A percentile compares a stretch with the other conserved stretches of the same genome.
These are phyloP conservation scores for Echinometra lucunter DNA, from an alignment of 53 echinoderm and acorn worm species.

Conservation along the genomic window DNA sequence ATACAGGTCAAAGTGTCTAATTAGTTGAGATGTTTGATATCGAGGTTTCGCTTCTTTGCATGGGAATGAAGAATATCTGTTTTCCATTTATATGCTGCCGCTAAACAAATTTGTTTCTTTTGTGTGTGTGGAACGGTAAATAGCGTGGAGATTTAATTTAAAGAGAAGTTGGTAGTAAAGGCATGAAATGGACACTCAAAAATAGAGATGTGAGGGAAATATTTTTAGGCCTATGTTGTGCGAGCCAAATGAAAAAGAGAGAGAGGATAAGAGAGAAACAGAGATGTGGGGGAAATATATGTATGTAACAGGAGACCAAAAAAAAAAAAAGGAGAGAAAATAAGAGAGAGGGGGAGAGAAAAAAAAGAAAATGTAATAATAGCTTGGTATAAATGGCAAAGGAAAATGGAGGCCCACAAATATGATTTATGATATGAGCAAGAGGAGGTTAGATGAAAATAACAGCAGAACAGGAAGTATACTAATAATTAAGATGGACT, in stretches of 20 bases:
- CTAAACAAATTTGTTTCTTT: conserved; percentile 24
- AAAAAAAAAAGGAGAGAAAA: neutral
- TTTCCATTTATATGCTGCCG: conserved; percentile 11
- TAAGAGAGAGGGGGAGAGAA: neutral
- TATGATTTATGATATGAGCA: neutral
- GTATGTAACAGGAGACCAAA: neutral
- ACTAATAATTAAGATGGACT: neutral
- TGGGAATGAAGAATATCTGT: neutral
- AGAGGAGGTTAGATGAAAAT: neutral
- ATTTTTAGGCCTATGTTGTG: too few species aligned
- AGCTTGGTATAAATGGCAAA: neutral
- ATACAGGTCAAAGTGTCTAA: neutral
- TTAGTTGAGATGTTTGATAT: conserved; percentile 10
- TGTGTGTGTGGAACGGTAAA: neutral
- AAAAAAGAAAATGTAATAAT: neutral
- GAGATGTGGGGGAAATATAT: neutral
- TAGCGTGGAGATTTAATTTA: conserved; percentile 7
- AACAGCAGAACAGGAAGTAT: neutral
- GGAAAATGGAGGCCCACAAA: neutral
- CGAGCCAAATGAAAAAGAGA: neutral
- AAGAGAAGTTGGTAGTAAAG: neutral
- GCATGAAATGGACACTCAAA: neutral
- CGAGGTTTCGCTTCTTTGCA: neutral
- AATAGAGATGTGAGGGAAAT: neutral
- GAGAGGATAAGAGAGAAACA: neutral